Evolutionary conservation across 1,140 invertebrate species (phyloP).

Genomic region (Zaprionus camerounensis): DNA sequence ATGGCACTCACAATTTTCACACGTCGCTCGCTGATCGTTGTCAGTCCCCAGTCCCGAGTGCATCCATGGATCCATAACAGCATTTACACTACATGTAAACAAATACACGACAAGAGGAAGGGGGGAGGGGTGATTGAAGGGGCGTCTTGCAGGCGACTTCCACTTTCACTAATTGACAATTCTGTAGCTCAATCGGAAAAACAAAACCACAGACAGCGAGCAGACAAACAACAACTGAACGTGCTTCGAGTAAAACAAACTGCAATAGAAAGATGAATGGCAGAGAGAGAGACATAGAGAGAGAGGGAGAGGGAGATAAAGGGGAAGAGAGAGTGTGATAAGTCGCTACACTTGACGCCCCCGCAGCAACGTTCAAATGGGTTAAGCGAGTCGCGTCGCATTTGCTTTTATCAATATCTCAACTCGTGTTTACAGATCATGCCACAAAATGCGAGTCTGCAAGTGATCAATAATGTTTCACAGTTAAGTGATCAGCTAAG

Average conservation of each 20-base stretch:
- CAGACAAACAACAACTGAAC: slow-evolving; percentile 37
- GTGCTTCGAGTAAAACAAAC: slow-evolving; percentile 18
- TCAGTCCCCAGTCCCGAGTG: slow-evolving; percentile 24
- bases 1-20: slow-evolving; percentile 63
- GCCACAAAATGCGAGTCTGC: slow-evolving; percentile 11
- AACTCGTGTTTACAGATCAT: slow-evolving; percentile 22
- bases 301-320: neutral
- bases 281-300: neutral
- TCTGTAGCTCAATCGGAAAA: slow-evolving; percentile 65
- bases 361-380: slow-evolving; percentile 39
- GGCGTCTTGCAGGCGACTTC: slow-evolving; percentile 39
- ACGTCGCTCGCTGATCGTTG: slow-evolving; percentile 49
- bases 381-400: slow-evolving; percentile 29
- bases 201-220: slow-evolving; percentile 59
- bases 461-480: slow-evolving; percentile 16
- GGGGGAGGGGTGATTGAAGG: neutral
- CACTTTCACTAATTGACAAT: slow-evolving; percentile 79
- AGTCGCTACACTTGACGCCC: slow-evolving; percentile 42
- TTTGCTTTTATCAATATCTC: slow-evolving; percentile 28
- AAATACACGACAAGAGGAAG: slow-evolving; percentile 32
- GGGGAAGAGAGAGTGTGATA: neutral
- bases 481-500: slow-evolving; percentile 1
- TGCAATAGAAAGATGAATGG: slow-evolving; percentile 18
- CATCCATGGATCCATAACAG: slow-evolving; percentile 51
- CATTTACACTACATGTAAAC: slow-evolving; percentile 53